Evolutionary conservation across 2,888 invertebrate genomes (phyloP).

Genomic region (Neuroscelio doddi): DNA sequence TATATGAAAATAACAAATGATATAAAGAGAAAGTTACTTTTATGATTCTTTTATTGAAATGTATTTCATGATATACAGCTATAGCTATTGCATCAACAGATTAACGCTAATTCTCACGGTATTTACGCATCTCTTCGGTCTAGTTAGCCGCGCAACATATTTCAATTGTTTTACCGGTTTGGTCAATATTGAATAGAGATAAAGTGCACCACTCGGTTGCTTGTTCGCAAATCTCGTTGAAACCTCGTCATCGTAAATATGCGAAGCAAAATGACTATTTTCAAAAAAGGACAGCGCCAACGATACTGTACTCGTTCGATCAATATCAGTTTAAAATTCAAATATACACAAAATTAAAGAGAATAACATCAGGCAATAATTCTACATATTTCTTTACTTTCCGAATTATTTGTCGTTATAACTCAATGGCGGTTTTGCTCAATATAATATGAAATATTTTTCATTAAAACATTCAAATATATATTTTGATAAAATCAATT

Average conservation of each 20-base stretch:
- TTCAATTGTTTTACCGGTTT: conserved; percentile 55
- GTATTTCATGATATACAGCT: background rate
- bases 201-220: conserved; percentile 51
- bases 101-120: conserved; percentile 60
- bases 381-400: too few relatives aligned
- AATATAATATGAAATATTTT: too few relatives aligned
- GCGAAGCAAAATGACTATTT: conserved; percentile 18
- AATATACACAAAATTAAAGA: conserved; percentile 9
- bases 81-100: conserved; percentile 43
- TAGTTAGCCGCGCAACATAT: conserved; percentile 51
- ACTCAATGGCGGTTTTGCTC: too few relatives aligned
- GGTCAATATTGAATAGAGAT: conserved; percentile 54
- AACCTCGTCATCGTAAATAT: conserved; percentile 18
- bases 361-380: background rate
- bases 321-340: conserved; percentile 16
- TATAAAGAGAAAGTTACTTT: too few relatives aligned
- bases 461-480: too few relatives aligned
- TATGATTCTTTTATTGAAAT: too few relatives aligned
- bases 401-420: too few relatives aligned
- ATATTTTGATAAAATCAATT: too few relatives aligned
- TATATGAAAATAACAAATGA: too few relatives aligned
- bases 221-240: conserved; percentile 35
- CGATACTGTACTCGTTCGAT: conserved; percentile 14
- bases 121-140: conserved; percentile 55
- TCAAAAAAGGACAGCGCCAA: conserved; percentile 11